Percentiles rank a stretch among this genome's conserved stretches.
Conservation (phyloP, 2,797 vertebrate species). For the Otolemur crassicaudatus region DNA sequence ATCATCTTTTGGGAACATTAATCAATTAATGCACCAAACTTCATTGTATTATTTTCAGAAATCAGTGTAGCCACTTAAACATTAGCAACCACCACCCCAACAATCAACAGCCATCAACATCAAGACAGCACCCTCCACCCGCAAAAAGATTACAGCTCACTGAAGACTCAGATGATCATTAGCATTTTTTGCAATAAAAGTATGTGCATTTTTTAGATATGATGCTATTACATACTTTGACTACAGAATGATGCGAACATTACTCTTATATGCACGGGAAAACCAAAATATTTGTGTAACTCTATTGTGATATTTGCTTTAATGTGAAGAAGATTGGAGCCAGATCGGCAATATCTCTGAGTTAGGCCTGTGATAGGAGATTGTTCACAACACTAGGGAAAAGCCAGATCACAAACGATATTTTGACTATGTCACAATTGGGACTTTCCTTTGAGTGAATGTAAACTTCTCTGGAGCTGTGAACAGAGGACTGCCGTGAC, state of each 20-base stretch:
- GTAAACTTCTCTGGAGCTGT: neutral
- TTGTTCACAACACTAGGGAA: neutral
- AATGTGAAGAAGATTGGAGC: too few relatives aligned
- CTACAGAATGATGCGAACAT: neutral
- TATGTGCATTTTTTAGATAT: neutral
- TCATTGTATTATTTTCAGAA: neutral
- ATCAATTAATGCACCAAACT: neutral
- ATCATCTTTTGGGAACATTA: neutral
- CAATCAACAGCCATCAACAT: neutral
- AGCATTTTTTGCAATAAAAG: neutral
- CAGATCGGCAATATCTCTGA: neutral
- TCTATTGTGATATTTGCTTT: neutral
- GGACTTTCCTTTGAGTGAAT: neutral
- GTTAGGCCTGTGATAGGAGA: neutral
- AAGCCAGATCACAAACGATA: neutral
- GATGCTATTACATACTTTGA: neutral
- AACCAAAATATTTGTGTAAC: neutral
- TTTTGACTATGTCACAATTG: neutral
- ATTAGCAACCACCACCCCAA: neutral
- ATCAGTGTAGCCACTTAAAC: neutral
- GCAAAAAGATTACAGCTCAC: neutral
- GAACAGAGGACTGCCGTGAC: neutral
- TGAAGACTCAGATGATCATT: neutral
- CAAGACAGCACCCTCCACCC: neutral
- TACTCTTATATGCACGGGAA: neutral